phyloP scores from a whole-genome alignment of 1,140 invertebrate species.

The Eupeodes corollae region DNA sequence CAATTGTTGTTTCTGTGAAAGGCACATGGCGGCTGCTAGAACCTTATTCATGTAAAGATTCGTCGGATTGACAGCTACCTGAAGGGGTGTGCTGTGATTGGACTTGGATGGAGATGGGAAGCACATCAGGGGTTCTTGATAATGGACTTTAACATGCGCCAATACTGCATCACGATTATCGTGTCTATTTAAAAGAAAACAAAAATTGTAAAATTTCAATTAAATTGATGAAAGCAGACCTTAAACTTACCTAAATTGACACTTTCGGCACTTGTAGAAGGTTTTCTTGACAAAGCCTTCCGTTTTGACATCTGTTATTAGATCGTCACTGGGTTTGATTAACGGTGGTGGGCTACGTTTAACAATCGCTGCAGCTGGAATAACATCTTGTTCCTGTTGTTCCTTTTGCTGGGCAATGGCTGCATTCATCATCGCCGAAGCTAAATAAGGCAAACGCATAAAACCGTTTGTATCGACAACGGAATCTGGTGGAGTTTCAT shows the following conservation, averaged over 20 bases:
- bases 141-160: slow-evolving; percentile 54
- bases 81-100: slow-evolving; percentile 21
- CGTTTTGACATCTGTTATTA: slow-evolving; percentile 30
- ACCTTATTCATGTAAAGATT: slow-evolving; percentile 33
- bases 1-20: slow-evolving; percentile 19
- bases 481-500: slow-evolving; percentile 1
- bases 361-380: slow-evolving; percentile 39
- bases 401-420: slow-evolving; percentile 29
- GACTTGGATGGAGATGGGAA: not conserved
- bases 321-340: slow-evolving; percentile 28
- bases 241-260: slow-evolving; percentile 59
- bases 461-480: slow-evolving; percentile 21
- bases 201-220: not conserved
- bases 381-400: slow-evolving; percentile 18
- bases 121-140: slow-evolving; percentile 26
- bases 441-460: slow-evolving; percentile 23
- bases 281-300: slow-evolving; percentile 43
- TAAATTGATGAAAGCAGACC: not conserved
- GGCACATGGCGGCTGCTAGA: slow-evolving; percentile 34
- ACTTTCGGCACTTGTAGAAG: slow-evolving; percentile 73
- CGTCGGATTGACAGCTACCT: slow-evolving; percentile 26
- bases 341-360: slow-evolving; percentile 14
- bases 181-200: slow-evolving; percentile 40
- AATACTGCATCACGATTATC: slow-evolving; percentile 52
- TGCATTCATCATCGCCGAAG: slow-evolving; percentile 30